Evolutionary conservation across 2,797 vertebrate genomes (phyloP).

Genomic region (Bradypodion ventrale): DNA sequence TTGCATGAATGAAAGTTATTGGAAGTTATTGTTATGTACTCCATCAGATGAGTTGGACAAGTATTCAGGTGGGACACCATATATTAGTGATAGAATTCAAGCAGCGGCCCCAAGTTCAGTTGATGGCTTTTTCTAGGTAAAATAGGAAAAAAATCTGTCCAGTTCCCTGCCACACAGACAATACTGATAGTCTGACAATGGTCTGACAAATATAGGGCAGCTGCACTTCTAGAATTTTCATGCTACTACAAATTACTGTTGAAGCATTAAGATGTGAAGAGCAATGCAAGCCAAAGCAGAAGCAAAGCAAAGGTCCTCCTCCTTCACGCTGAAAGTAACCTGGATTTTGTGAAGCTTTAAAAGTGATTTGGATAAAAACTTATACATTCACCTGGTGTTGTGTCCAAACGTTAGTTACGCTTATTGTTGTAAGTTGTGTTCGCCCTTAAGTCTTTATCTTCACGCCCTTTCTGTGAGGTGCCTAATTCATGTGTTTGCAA

Average conservation of each 20-base stretch:
- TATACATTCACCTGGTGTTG: too few species aligned
- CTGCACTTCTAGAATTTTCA: neutral
- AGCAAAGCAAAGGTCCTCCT: neutral
- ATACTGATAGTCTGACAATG: neutral
- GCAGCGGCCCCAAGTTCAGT: neutral
- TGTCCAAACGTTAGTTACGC: too few species aligned
- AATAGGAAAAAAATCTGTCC: neutral
- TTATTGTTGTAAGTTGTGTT: too few species aligned
- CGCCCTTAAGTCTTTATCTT: too few species aligned
- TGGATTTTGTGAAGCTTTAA: too few species aligned
- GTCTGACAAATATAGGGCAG: neutral
- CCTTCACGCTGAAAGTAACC: neutral
- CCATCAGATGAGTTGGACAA: neutral
- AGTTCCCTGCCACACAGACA: neutral
- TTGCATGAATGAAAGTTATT: neutral
- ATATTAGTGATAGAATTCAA: neutral
- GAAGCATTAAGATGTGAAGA: too few species aligned
- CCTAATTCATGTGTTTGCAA: too few species aligned
- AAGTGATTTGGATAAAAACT: too few species aligned
- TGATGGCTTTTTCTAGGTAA: neutral
- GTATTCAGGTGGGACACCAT: neutral
- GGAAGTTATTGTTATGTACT: neutral
- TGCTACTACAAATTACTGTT: neutral
- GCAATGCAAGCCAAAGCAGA: too few species aligned
- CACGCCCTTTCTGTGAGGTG: too few species aligned